These are phyloP conservation scores for Trinectes maculatus DNA, from an alignment of 2,113 vertebrate genomes.

Conservation along the genomic window DNA sequence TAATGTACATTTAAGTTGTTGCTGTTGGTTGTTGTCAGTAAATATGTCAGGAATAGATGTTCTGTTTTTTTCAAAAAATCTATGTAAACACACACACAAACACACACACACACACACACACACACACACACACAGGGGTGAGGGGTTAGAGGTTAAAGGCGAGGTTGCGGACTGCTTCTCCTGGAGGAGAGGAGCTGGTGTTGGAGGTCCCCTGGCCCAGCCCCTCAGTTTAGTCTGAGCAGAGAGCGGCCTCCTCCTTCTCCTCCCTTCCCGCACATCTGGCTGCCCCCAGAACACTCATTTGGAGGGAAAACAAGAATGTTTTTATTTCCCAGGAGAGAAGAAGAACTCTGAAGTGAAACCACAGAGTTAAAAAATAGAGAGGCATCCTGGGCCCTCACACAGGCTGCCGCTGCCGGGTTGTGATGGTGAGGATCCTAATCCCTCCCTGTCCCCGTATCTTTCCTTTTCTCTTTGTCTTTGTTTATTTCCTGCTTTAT, in stretches of 20 bases:
- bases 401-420: constrained; percentile 52
- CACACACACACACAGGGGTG: no score
- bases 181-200: constrained; percentile 60
- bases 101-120: no score
- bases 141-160: constrained; percentile 66
- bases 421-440: constrained; percentile 23
- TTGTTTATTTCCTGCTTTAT: not conserved
- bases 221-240: constrained; percentile 60
- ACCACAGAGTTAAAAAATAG: constrained; percentile 72
- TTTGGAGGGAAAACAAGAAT: constrained; percentile 82
- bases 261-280: constrained; percentile 71
- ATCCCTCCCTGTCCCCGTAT: not conserved
- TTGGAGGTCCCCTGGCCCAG: constrained; percentile 60
- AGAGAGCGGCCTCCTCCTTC: constrained; percentile 46
- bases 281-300: constrained; percentile 74
- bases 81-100: no score
- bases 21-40: no score
- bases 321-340: constrained; percentile 81
- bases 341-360: constrained; percentile 72
- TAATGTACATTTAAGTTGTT: no score
- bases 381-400: constrained; percentile 68
- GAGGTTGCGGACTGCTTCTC: constrained; percentile 63
- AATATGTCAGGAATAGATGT: no score
- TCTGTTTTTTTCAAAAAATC: no score
- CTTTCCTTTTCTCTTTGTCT: constrained; percentile 1